These are phyloP conservation scores for Thecophora atra DNA, from an alignment of 2,888 invertebrate species.

Conservation along the genomic window DNA sequence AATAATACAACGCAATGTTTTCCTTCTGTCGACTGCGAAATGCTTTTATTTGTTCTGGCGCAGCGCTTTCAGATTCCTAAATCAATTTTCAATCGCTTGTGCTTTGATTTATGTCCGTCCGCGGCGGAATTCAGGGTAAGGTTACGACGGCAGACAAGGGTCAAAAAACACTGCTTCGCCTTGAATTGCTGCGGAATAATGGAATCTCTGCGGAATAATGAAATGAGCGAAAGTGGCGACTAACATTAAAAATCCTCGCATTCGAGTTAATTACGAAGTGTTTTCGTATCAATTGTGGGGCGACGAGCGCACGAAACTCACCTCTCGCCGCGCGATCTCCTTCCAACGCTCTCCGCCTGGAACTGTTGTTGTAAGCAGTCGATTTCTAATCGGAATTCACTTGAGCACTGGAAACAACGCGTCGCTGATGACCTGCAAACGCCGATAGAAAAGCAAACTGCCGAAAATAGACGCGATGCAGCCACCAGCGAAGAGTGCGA, in stretches of 20 bases:
- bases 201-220: too few relatives aligned
- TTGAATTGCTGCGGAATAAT: too few relatives aligned
- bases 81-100: constrained; percentile 25
- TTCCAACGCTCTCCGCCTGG: background rate
- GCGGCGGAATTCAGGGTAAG: background rate
- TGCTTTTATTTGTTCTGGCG: constrained; percentile 25
- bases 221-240: too few relatives aligned
- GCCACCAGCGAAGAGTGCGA: constrained; percentile 26
- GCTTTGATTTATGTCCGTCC: constrained; percentile 6
- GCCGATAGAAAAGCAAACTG: constrained; percentile 16
- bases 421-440: constrained; percentile 21
- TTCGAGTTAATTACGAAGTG: background rate
- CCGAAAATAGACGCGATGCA: constrained; percentile 38
- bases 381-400: too few relatives aligned
- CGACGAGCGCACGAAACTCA: background rate
- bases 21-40: constrained; percentile 27
- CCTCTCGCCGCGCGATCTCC: background rate
- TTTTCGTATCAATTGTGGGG: background rate
- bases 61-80: constrained; percentile 14
- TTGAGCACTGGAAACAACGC: constrained; percentile 5
- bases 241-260: too few relatives aligned
- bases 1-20: constrained; percentile 40
- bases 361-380: background rate
- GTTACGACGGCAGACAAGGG: too few relatives aligned
- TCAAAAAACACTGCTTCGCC: background rate